A percentile compares a stretch with the other conserved stretches of the same genome.
These are phyloP conservation scores for Sarcophaga subvicina DNA, from an alignment of 2,888 invertebrate species.

Conservation along the genomic window DNA sequence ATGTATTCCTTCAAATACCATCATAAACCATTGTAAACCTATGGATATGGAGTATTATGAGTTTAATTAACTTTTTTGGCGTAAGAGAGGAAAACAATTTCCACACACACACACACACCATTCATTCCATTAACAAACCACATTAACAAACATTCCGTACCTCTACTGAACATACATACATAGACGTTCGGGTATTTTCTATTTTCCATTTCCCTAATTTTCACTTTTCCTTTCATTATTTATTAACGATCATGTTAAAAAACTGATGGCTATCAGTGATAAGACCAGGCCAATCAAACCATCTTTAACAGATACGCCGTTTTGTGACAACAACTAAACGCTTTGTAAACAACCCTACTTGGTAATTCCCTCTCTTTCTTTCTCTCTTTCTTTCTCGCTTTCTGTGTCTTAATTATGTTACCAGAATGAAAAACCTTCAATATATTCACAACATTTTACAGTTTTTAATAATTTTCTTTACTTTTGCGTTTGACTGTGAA, in stretches of 20 bases:
- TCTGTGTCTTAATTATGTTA: neutral
- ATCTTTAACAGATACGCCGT: slow-evolving; percentile 53
- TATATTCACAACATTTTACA: slow-evolving; percentile 35
- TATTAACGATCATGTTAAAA: slow-evolving; percentile 43
- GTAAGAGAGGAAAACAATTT: too few species aligned
- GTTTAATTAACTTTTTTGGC: too few species aligned
- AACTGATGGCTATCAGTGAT: slow-evolving; percentile 60
- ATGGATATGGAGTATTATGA: too few species aligned
- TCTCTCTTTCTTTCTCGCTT: neutral
- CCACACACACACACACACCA: too few species aligned
- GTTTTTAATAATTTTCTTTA: slow-evolving; percentile 43
- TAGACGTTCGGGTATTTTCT: neutral
- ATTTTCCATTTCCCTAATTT: slow-evolving; percentile 23
- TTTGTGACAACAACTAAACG: slow-evolving; percentile 38
- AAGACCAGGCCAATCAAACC: slow-evolving; percentile 45
- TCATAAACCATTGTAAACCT: too few species aligned
- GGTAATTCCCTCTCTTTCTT: slow-evolving; percentile 20
- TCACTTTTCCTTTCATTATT: slow-evolving; percentile 13
- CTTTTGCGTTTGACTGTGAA: slow-evolving; percentile 21
- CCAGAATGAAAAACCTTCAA: slow-evolving; percentile 30
- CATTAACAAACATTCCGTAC: slow-evolving; percentile 71
- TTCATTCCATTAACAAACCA: too few species aligned
- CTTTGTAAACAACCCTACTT: slow-evolving; percentile 39
- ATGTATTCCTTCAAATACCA: too few species aligned
- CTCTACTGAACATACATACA: slow-evolving; percentile 59